Evolutionary conservation across 2,113 vertebrate species (phyloP).

Genomic region (Chiloscyllium plagiosum): DNA sequence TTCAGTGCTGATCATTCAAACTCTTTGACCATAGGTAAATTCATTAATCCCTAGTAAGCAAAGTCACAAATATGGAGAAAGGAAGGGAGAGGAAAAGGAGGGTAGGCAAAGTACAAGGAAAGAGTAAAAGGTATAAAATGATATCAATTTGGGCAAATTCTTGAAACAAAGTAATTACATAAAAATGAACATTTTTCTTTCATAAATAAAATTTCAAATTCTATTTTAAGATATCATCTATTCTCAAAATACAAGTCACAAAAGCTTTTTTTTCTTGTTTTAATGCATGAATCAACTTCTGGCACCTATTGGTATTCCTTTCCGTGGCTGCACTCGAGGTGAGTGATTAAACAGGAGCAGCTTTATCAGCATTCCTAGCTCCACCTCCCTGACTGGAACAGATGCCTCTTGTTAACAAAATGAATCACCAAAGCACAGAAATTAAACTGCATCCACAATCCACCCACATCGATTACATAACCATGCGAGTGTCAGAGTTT

Average conservation of each 20-base stretch:
- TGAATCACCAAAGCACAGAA: slow-evolving; percentile 32
- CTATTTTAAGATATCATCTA: not conserved
- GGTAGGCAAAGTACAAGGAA: not conserved
- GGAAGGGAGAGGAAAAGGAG: not conserved
- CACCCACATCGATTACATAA: slow-evolving; percentile 29
- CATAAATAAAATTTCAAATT: not conserved
- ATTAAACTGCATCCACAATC: slow-evolving; percentile 16
- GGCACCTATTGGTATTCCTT: not conserved
- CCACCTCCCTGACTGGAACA: slow-evolving; percentile 22
- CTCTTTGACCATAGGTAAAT: not conserved
- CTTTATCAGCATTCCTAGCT: slow-evolving; percentile 23
- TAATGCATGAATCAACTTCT: slow-evolving; percentile 6
- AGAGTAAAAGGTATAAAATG: not conserved
- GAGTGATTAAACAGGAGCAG: slow-evolving; percentile 24
- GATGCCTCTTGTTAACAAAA: slow-evolving; percentile 20
- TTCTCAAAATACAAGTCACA: not conserved
- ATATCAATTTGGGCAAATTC: not conserved
- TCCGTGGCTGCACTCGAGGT: not conserved
- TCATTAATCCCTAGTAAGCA: not conserved
- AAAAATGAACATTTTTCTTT: not conserved
- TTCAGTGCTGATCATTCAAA: too few relatives aligned
- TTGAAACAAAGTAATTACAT: not conserved
- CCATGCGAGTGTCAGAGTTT: slow-evolving; percentile 15
- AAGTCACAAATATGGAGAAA: not conserved
- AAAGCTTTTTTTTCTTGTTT: not conserved